phyloP scores from a whole-genome alignment of 2,113 vertebrate genomes.

The Osmerus mordax region DNA sequence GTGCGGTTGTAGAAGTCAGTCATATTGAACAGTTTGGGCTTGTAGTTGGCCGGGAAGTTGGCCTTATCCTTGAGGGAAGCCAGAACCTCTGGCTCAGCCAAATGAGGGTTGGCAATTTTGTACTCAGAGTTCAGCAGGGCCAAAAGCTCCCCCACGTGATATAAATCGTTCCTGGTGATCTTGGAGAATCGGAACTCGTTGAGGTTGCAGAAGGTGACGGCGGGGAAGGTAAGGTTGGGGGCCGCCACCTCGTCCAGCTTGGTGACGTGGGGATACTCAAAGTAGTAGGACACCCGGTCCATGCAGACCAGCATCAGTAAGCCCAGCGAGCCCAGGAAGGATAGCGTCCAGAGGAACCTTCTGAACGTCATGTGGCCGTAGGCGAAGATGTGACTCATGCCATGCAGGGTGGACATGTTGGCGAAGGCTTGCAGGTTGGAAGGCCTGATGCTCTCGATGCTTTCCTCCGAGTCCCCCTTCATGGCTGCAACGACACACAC shows the following conservation, averaged over 20 bases:
- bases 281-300: slow-evolving; percentile 81
- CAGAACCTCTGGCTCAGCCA: slow-evolving; percentile 79
- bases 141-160: slow-evolving; percentile 83
- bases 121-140: slow-evolving; percentile 81
- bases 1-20: slow-evolving; percentile 88
- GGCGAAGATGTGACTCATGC: slow-evolving; percentile 85
- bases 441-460: slow-evolving; percentile 72
- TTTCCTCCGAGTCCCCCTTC: slow-evolving; percentile 78
- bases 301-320: slow-evolving; percentile 80
- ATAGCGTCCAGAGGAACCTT: slow-evolving; percentile 79
- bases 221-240: slow-evolving; percentile 83
- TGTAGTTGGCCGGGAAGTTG: slow-evolving; percentile 80
- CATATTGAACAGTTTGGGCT: slow-evolving; percentile 86
- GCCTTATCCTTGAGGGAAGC: slow-evolving; percentile 81
- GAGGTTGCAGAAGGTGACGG: slow-evolving; percentile 87
- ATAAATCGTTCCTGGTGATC: slow-evolving; percentile 84
- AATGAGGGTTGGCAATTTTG: slow-evolving; percentile 78
- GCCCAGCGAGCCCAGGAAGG: slow-evolving; percentile 78
- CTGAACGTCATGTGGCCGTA: slow-evolving; percentile 82
- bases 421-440: slow-evolving; percentile 83
- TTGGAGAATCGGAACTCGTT: slow-evolving; percentile 86
- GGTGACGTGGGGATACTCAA: slow-evolving; percentile 80
- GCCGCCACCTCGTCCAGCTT: slow-evolving; percentile 79
- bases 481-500: slow-evolving; percentile 60
- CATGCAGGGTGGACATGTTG: slow-evolving; percentile 83